These are phyloP conservation scores for Boloria euphrosyne DNA, from an alignment of 2,888 invertebrate species.

Conservation along the genomic window DNA sequence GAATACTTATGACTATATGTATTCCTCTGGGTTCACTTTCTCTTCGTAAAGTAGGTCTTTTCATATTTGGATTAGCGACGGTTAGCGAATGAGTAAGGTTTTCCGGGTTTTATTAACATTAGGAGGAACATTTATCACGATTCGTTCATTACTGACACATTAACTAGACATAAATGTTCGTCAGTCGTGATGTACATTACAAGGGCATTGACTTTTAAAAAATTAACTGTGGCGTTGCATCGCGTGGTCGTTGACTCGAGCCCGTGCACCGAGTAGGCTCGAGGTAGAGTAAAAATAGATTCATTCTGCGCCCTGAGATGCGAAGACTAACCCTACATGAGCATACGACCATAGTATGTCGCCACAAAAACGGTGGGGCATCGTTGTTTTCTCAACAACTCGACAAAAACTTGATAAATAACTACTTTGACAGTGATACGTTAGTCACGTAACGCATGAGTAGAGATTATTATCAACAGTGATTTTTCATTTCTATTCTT, in stretches of 20 bases:
- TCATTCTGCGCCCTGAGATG: conserved; percentile 46
- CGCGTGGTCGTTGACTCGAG: conserved; percentile 19
- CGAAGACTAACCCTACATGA: conserved; percentile 36
- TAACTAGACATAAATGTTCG: conserved; percentile 42
- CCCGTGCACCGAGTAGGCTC: conserved; percentile 59
- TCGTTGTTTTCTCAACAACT: conserved; percentile 30
- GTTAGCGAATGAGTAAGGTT: conserved; percentile 24
- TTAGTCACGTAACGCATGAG: conserved; percentile 19
- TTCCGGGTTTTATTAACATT: conserved; percentile 32
- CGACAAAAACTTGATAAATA: conserved; percentile 38
- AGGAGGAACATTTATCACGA: conserved; percentile 18
- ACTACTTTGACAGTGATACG: conserved; percentile 30
- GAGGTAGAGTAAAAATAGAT: conserved; percentile 68
- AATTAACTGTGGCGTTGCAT: conserved; percentile 48
- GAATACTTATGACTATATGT: conserved; percentile 23
- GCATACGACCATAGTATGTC: conserved; percentile 27
- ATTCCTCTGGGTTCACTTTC: conserved; percentile 49
- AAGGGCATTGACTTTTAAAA: conserved; percentile 72
- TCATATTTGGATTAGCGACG: conserved; percentile 39
- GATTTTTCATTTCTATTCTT: conserved; percentile 22
- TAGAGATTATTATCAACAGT: conserved; percentile 21
- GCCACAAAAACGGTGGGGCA: conserved; percentile 32
- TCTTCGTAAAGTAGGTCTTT: conserved; percentile 43
- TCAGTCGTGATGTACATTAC: conserved; percentile 50
- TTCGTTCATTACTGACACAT: conserved; percentile 34